Conservation (phyloP, 2,888 invertebrate genomes). For the Harpagoxenus sublaevis region DNA sequence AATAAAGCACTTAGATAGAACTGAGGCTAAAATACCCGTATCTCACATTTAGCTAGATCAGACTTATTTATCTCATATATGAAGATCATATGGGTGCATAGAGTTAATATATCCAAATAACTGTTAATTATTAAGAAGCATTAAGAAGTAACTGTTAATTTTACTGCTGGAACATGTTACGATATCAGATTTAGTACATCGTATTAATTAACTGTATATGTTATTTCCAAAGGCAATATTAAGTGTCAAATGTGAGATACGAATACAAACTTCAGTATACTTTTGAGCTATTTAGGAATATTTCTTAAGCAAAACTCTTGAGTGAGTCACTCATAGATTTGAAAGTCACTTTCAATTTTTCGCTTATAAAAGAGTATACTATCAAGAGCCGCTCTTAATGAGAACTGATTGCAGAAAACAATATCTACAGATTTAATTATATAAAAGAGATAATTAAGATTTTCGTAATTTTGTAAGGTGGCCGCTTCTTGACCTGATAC, state of each 20-base stretch:
- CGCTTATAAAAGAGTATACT: conserved; percentile 8
- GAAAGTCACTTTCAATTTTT: conserved; percentile 13
- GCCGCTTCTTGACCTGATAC: not conserved
- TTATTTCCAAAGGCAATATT: not conserved
- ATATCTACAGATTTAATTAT: not conserved
- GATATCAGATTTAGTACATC: not conserved
- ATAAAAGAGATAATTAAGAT: not conserved
- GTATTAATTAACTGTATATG: not conserved
- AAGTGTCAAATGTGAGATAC: conserved; percentile 24
- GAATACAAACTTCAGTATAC: conserved; percentile 6
- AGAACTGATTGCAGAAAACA: conserved; percentile 26
- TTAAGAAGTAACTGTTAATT: not conserved
- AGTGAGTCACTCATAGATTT: not conserved
- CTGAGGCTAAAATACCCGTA: not conserved
- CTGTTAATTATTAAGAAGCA: not conserved
- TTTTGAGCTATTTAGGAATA: not conserved
- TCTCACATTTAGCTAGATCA: not conserved
- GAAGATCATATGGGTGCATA: not conserved
- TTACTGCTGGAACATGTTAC: not conserved
- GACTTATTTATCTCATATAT: not conserved
- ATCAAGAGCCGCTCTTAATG: conserved; percentile 10
- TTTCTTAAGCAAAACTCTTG: conserved; percentile 1
- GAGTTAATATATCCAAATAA: not conserved
- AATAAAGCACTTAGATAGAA: not conserved
- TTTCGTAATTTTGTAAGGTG: not conserved